phyloP scores from a whole-genome alignment of 2,797 vertebrate genomes.

The Tokudaia tokunoshimensis region DNA sequence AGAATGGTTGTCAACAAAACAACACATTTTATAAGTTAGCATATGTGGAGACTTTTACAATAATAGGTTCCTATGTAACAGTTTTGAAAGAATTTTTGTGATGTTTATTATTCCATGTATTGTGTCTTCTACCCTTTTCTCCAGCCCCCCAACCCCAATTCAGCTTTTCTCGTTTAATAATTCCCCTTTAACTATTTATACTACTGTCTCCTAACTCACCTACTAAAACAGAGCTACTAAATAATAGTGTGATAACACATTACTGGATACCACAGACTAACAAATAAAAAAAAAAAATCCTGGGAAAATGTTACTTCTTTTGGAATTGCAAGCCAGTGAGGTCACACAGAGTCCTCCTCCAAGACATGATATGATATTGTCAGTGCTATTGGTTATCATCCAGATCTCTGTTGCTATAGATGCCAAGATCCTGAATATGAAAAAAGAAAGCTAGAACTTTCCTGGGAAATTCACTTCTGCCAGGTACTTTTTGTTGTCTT shows the following conservation, averaged over 20 bases:
- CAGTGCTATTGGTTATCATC: background rate
- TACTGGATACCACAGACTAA: background rate
- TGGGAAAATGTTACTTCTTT: background rate
- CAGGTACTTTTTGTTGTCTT: background rate
- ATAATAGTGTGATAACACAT: background rate
- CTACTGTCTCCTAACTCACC: background rate
- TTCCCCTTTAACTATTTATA: background rate
- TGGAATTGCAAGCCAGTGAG: background rate
- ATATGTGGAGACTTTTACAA: background rate
- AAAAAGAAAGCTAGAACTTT: background rate
- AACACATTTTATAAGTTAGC: background rate
- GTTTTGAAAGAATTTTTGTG: background rate
- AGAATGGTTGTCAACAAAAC: background rate
- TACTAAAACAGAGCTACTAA: background rate
- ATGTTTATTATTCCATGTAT: background rate
- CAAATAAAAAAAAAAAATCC: background rate
- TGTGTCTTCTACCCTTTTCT: background rate
- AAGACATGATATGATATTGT: background rate
- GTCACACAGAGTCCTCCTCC: background rate
- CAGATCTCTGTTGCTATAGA: background rate
- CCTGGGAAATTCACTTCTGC: background rate
- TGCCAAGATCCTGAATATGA: background rate
- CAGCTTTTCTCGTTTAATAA: background rate
- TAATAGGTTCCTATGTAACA: background rate
- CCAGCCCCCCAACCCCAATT: background rate